Percentiles rank a stretch among this genome's conserved stretches.
Evolutionary conservation across 2,113 vertebrate genomes (phyloP).

Genomic region (Triplophysa dalaica): DNA sequence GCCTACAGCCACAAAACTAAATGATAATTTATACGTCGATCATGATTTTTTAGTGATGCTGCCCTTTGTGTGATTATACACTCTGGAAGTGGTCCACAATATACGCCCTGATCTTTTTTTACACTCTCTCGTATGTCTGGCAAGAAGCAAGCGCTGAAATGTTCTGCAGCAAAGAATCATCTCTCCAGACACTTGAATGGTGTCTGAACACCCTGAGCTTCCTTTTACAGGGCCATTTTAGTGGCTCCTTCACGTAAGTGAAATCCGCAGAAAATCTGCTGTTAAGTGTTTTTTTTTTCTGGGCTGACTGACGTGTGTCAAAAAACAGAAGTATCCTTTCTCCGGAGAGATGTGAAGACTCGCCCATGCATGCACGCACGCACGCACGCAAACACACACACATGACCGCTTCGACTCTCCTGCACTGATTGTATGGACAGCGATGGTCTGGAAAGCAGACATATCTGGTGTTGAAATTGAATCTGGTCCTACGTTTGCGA

Average conservation of each 20-base stretch:
- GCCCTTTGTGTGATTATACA: too few relatives aligned
- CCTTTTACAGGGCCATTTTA: conserved; percentile 60
- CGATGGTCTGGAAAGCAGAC: conserved; percentile 67
- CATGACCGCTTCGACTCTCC: conserved; percentile 41
- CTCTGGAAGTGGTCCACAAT: background rate
- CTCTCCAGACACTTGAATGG: conserved; percentile 56
- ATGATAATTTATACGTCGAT: conserved; percentile 5
- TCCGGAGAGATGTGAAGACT: conserved; percentile 55
- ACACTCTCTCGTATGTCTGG: too few relatives aligned
- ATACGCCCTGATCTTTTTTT: too few relatives aligned
- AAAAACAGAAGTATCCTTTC: conserved; percentile 64
- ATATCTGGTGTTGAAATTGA: conserved; percentile 75
- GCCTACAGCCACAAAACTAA: conserved; percentile 59
- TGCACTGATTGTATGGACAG: conserved; percentile 40
- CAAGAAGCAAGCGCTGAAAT: conserved; percentile 46
- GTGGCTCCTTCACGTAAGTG: conserved; percentile 56
- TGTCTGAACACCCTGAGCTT: conserved; percentile 56
- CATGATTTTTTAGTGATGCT: too few relatives aligned
- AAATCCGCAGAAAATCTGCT: conserved; percentile 59
- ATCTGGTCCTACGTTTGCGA: conserved; percentile 75
- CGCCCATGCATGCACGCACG: conserved; percentile 23
- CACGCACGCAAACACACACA: conserved; percentile 35
- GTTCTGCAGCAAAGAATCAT: conserved; percentile 57
- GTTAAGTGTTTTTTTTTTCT: conserved; percentile 70
- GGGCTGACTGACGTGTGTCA: conserved; percentile 68